These are phyloP conservation scores for Bubo bubo DNA, from an alignment of 2,113 vertebrate species.

Conservation along the genomic window DNA sequence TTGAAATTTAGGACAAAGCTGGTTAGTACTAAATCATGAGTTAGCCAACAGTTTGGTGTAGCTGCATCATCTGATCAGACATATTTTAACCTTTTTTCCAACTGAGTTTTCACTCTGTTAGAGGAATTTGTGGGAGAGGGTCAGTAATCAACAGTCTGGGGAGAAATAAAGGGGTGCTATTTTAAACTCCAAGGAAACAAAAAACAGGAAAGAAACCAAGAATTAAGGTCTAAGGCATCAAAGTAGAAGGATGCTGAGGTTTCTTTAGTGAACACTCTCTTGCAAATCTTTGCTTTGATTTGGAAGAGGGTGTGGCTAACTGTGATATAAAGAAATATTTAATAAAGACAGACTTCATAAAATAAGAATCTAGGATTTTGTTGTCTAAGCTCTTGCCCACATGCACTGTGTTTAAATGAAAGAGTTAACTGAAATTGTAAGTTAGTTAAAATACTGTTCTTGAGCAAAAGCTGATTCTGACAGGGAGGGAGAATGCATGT, in stretches of 20 bases:
- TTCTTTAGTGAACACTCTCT: background rate
- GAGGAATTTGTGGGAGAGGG: background rate
- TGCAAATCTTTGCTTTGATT: background rate
- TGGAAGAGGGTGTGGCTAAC: background rate
- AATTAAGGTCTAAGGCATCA: accelerated
- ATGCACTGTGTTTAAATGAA: background rate
- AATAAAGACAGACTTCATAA: background rate
- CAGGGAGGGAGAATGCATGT: background rate
- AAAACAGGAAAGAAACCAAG: background rate
- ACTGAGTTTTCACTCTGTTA: background rate
- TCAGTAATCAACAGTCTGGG: background rate
- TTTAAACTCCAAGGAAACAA: background rate
- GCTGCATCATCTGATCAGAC: background rate
- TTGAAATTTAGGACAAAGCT: background rate
- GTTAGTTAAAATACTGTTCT: background rate
- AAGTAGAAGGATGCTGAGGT: background rate
- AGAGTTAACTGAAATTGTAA: background rate
- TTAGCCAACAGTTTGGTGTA: background rate
- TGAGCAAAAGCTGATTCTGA: background rate
- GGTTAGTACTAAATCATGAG: background rate
- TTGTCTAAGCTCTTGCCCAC: background rate
- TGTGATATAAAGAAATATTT: background rate
- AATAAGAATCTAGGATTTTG: background rate
- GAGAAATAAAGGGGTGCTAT: background rate
- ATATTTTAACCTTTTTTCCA: no score